phyloP scores from a whole-genome alignment of 2,888 invertebrate genomes.

The Philereme vetulata region DNA sequence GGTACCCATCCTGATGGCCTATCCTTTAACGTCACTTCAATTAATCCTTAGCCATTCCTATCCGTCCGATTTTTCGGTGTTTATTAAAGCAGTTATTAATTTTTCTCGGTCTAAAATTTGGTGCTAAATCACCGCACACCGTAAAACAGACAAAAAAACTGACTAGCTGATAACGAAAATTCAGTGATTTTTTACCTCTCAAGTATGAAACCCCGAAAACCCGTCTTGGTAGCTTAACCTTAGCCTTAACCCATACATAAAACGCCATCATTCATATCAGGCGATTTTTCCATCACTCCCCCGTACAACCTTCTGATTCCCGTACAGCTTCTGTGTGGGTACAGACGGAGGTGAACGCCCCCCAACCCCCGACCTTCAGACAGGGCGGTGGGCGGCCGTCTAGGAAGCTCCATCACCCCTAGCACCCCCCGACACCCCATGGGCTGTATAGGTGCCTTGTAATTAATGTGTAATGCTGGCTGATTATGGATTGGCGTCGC shows the following conservation, averaged over 20 bases:
- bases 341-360: conserved; percentile 68
- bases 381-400: conserved; percentile 59
- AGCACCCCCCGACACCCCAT: conserved; percentile 17
- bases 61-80: no score
- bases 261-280: conserved; percentile 15
- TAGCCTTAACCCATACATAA: not conserved
- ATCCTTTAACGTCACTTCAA: no score
- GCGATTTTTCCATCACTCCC: conserved; percentile 20
- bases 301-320: conserved; percentile 15
- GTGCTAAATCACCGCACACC: no score
- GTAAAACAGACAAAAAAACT: no score
- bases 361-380: conserved; percentile 81
- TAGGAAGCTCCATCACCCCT: conserved; percentile 59
- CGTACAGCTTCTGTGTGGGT: conserved; percentile 28
- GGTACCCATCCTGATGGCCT: no score
- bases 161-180: no score
- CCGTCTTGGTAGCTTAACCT: no score
- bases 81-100: no score
- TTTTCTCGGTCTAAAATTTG: no score
- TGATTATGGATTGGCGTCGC: conserved; percentile 8
- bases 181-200: no score
- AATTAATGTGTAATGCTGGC: conserved; percentile 29
- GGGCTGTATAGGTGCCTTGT: conserved; percentile 13
- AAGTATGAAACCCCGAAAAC: no score
- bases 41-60: no score